Conservation (phyloP, 2,113 vertebrate species). For the Muscicapa adusta region DNA sequence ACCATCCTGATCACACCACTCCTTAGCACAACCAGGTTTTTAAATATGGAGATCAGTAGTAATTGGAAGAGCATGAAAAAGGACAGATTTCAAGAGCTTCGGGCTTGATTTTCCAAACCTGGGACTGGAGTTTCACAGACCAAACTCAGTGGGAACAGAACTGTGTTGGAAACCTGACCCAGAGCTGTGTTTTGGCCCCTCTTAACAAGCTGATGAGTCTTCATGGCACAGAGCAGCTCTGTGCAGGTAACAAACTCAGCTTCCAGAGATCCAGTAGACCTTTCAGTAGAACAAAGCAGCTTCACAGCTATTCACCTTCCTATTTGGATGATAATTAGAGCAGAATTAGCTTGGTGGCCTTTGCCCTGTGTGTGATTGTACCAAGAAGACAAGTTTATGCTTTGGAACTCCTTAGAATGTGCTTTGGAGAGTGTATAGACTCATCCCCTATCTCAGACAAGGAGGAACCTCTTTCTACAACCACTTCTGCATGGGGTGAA, state of each 20-base stretch:
- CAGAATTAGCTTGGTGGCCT: background rate
- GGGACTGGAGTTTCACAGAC: background rate
- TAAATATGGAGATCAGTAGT: background rate
- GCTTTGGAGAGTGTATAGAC: background rate
- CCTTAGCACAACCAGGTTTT: background rate
- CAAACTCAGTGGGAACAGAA: background rate
- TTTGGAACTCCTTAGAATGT: background rate
- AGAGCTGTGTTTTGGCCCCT: background rate
- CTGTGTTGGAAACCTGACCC: background rate
- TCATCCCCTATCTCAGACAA: background rate
- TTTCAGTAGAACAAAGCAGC: background rate
- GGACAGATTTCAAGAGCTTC: background rate
- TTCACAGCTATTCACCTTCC: background rate
- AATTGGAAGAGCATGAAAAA: background rate
- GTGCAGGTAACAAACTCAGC: background rate
- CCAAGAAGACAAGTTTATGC: background rate
- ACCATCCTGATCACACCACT: background rate
- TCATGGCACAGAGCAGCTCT: background rate
- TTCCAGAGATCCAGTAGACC: background rate
- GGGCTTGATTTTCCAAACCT: background rate
- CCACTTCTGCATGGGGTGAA: background rate
- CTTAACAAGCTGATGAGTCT: conserved; percentile 4
- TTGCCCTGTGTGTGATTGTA: background rate
- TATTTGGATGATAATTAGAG: background rate
- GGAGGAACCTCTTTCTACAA: background rate